Evolutionary conservation across 2,113 vertebrate species (phyloP).

Genomic region (Sula dactylatra): DNA sequence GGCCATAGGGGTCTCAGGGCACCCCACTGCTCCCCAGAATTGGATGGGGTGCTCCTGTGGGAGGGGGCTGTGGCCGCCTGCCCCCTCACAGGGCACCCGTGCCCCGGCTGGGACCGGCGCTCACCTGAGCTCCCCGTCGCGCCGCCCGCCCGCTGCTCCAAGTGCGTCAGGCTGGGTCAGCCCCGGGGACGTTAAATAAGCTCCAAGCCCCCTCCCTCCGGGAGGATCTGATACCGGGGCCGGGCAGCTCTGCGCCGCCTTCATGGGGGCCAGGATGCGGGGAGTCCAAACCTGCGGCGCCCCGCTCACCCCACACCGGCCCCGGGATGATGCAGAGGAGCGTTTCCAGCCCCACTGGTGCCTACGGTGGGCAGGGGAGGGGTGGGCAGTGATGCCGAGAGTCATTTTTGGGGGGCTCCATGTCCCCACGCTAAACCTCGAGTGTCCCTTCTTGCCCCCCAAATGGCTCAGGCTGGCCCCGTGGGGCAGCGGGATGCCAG

Average conservation of each 20-base stretch:
- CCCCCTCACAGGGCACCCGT: background rate
- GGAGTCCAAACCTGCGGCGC: background rate
- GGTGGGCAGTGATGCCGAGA: background rate
- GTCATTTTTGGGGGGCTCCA: background rate
- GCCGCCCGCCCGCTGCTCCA: background rate
- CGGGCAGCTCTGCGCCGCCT: background rate
- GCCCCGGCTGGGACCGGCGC: background rate
- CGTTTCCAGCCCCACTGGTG: background rate
- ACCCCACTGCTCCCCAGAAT: background rate
- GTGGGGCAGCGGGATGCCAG: fast-evolving
- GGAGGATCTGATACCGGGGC: constrained; percentile 49
- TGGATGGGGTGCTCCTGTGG: background rate
- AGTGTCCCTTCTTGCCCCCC: background rate
- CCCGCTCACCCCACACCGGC: background rate
- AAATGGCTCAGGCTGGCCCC: background rate
- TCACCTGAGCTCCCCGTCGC: background rate
- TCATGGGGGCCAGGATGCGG: background rate
- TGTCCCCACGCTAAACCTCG: fast-evolving
- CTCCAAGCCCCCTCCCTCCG: constrained; percentile 40
- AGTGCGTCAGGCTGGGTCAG: background rate
- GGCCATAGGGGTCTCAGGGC: fast-evolving
- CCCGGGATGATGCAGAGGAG: fast-evolving
- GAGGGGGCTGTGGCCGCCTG: fast-evolving
- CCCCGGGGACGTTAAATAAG: constrained; percentile 31
- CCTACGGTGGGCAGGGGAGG: background rate